These are phyloP conservation scores for Rana temporaria DNA, from an alignment of 2,113 vertebrate species.

Conservation along the genomic window DNA sequence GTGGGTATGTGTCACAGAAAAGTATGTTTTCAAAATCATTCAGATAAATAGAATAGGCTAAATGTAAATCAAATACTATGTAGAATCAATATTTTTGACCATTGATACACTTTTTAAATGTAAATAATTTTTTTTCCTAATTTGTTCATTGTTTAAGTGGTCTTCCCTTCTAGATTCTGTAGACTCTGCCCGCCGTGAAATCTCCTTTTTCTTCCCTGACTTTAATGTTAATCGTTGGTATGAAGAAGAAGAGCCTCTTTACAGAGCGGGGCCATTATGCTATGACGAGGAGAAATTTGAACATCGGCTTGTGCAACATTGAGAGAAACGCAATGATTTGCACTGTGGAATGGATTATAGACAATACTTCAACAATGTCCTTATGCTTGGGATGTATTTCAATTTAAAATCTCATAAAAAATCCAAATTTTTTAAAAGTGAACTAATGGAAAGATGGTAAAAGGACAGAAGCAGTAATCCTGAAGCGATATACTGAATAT, in stretches of 20 bases:
- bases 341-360: background rate
- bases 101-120: too few relatives aligned
- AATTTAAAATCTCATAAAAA: background rate
- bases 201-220: constrained; percentile 48
- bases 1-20: too few relatives aligned
- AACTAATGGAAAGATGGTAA: background rate
- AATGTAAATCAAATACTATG: too few relatives aligned
- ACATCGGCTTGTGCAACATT: constrained; percentile 4
- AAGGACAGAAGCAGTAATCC: background rate
- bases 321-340: background rate
- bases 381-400: background rate
- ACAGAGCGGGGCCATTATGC: constrained; percentile 35
- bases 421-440: background rate
- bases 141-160: too few relatives aligned
- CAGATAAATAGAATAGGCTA: too few relatives aligned
- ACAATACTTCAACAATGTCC: background rate
- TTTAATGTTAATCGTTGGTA: constrained; percentile 39
- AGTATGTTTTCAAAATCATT: too few relatives aligned
- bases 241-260: constrained; percentile 33
- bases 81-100: too few relatives aligned
- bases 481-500: too few relatives aligned
- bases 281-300: constrained; percentile 45
- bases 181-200: constrained; percentile 42
- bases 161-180: constrained; percentile 6
- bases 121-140: too few relatives aligned